Conservation (phyloP, 23 tunicate species). For the Trididemnum miniatum region DNA sequence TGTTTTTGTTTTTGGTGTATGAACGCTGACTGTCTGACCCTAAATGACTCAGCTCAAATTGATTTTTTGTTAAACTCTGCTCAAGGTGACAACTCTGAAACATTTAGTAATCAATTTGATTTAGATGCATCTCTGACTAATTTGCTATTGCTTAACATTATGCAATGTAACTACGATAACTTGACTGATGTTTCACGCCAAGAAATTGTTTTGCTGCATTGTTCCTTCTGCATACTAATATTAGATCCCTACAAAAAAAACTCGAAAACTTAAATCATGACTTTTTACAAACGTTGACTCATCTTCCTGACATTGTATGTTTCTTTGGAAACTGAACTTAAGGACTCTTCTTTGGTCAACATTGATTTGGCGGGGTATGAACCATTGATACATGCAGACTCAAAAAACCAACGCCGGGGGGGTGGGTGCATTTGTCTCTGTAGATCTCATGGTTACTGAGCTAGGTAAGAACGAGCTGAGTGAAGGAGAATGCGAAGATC, state of each 20-base stretch:
- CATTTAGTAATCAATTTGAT: too few species aligned
- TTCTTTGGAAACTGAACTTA: background rate
- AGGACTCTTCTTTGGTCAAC: background rate
- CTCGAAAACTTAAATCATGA: background rate
- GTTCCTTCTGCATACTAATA: background rate
- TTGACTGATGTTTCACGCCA: too few species aligned
- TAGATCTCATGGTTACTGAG: background rate
- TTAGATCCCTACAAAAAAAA: background rate
- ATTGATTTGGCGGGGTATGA: background rate
- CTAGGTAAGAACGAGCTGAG: background rate
- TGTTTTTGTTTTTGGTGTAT: too few species aligned
- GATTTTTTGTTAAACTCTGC: too few species aligned
- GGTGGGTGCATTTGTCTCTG: background rate
- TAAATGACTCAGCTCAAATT: too few species aligned
- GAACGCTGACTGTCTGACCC: too few species aligned
- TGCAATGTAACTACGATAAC: too few species aligned
- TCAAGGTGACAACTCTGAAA: too few species aligned
- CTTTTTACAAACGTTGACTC: background rate
- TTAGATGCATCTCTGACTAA: too few species aligned
- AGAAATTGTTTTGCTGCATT: too few species aligned
- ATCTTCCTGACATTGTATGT: background rate
- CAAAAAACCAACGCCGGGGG: background rate
- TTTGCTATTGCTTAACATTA: too few species aligned
- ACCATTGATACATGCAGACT: background rate
- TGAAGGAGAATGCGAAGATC: background rate